Percentiles rank a stretch among this genome's conserved stretches.
Evolutionary conservation across 2,797 vertebrate genomes (phyloP).

Genomic region (Anguilla obscura): DNA sequence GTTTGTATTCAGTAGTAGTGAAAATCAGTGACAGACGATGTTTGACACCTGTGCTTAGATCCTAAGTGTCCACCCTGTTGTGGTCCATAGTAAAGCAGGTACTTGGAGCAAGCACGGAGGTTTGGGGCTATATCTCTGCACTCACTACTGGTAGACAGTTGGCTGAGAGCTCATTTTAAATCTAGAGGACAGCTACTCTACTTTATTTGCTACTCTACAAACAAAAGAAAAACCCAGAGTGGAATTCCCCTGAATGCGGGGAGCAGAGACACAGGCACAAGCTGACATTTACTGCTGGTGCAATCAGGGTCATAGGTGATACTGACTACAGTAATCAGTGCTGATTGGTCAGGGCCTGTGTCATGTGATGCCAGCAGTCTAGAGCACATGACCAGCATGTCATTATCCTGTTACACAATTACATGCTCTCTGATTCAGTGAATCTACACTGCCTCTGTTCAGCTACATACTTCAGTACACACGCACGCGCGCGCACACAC

Average conservation of each 20-base stretch:
- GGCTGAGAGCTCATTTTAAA: too few relatives aligned
- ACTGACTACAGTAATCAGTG: neutral
- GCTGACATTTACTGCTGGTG: neutral
- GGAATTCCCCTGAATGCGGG: neutral
- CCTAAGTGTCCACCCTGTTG: too few relatives aligned
- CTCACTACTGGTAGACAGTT: too few relatives aligned
- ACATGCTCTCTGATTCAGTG: neutral
- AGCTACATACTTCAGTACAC: neutral
- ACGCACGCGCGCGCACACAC: neutral
- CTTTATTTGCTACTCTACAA: too few relatives aligned
- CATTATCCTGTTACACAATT: neutral
- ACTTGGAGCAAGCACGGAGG: too few relatives aligned
- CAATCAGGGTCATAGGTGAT: neutral
- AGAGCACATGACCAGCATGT: neutral
- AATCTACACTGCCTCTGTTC: neutral
- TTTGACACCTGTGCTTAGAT: too few relatives aligned
- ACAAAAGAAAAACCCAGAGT: too few relatives aligned
- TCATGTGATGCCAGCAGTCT: constrained; percentile 20
- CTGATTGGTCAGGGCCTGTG: neutral
- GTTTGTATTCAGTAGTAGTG: too few relatives aligned
- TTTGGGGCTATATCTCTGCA: too few relatives aligned
- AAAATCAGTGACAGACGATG: too few relatives aligned
- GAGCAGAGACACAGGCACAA: neutral
- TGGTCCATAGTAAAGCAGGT: too few relatives aligned
- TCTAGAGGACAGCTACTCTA: too few relatives aligned